These are phyloP conservation scores for Drosophila limbata DNA, from an alignment of 2,888 invertebrate species.

Conservation along the genomic window DNA sequence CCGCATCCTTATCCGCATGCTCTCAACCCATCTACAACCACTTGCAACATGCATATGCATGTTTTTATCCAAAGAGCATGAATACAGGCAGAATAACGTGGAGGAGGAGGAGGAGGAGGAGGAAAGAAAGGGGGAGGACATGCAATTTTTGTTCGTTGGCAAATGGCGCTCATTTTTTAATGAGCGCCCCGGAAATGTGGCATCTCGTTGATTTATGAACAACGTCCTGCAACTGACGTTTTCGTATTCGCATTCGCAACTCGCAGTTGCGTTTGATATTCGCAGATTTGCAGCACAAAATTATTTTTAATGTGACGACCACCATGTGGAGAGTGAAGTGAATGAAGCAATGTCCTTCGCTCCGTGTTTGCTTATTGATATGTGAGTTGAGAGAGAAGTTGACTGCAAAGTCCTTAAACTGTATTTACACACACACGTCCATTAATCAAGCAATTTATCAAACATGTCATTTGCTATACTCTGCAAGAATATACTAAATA, in stretches of 20 bases:
- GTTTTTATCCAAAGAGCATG: slow-evolving; percentile 47
- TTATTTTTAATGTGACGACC: slow-evolving; percentile 62
- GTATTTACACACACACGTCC: slow-evolving; percentile 72
- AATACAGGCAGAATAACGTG: neutral
- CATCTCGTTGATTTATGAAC: slow-evolving; percentile 73
- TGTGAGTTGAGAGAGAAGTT: slow-evolving; percentile 34
- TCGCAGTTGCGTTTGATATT: slow-evolving; percentile 29
- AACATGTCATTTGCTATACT: slow-evolving; percentile 64
- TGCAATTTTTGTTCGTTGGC: slow-evolving; percentile 70
- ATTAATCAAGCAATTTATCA: slow-evolving; percentile 81
- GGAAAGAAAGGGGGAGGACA: slow-evolving; percentile 30
- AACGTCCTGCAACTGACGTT: slow-evolving; percentile 63
- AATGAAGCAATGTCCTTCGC: slow-evolving; percentile 32
- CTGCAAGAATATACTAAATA: neutral
- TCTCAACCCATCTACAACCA: slow-evolving; percentile 20
- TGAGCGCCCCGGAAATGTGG: slow-evolving; percentile 72
- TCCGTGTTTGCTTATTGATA: slow-evolving; percentile 43
- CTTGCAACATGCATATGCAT: slow-evolving; percentile 65
- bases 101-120: slow-evolving; percentile 19
- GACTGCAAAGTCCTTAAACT: slow-evolving; percentile 64
- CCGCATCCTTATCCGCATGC: slow-evolving; percentile 16
- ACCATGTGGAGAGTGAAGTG: slow-evolving; percentile 13
- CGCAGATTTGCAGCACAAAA: slow-evolving; percentile 42
- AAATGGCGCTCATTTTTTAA: slow-evolving; percentile 79
- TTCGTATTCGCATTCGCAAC: slow-evolving; percentile 1